These are phyloP conservation scores for Cheilosia impressa DNA, from an alignment of 2,888 invertebrate genomes.

Conservation along the genomic window DNA sequence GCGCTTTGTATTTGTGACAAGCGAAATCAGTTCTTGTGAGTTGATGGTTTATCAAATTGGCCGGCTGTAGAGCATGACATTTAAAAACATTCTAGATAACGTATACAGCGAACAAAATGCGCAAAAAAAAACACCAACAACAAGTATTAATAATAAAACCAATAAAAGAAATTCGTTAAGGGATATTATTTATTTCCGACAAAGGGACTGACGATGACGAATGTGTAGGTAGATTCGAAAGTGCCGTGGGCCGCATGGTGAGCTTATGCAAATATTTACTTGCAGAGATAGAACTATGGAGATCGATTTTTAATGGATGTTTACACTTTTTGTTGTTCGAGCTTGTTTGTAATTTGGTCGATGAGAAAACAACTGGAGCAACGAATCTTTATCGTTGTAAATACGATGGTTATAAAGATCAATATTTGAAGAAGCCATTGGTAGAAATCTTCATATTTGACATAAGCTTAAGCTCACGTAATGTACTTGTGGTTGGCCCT, in stretches of 20 bases:
- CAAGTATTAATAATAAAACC: not conserved
- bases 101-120: not conserved
- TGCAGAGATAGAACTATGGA: not conserved
- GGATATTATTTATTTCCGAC: not conserved
- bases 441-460: no score
- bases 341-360: not conserved
- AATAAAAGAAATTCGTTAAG: not conserved
- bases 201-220: not conserved
- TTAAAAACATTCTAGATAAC: conserved; percentile 28
- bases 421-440: not conserved
- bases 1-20: conserved; percentile 18
- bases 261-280: not conserved
- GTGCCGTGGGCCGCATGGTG: not conserved
- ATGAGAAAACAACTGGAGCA: not conserved
- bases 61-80: conserved; percentile 5
- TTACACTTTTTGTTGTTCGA: not conserved
- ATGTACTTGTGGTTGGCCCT: no score
- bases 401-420: not conserved
- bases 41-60: conserved; percentile 34
- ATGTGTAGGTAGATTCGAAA: not conserved
- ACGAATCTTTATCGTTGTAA: not conserved
- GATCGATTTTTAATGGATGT: not conserved
- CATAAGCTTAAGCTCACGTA: no score
- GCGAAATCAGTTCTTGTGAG: conserved; percentile 20
- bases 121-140: not conserved